Base-by-base conservation (phyloP, 2,888 invertebrate species). In the Philopedon plagiatum region DNA sequence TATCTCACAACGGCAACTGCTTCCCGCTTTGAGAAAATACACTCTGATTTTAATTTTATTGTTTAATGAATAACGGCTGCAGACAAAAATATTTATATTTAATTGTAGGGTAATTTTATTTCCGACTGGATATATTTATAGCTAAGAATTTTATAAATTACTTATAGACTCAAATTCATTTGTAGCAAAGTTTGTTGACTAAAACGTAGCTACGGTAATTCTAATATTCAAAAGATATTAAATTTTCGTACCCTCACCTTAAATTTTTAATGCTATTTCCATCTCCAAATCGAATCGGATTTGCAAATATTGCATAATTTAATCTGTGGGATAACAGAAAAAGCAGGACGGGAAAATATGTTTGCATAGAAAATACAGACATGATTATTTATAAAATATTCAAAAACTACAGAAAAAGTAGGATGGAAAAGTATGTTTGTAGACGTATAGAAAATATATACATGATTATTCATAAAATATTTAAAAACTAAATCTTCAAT, bases 281-380 rank as follows among this genome's bases (percentile, higher is more conserved):
- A 18, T 34, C 39, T 44, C 26, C 13, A 29, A 44, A 23, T 13
- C 41, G 61, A 61, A 61, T 44, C 29, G 61, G 26, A 61, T 61
- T 61, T 61, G 61, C 61, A 61, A 44, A 26, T 23, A 26, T 41
- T 61, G 44, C 61, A 61, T 61, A 41, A 41, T 61, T 61, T 26
- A 60, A 37, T 21, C 29, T 39, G 21, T 41, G 19, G 15, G 60
- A 41, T 39, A 26, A 13, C 21, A 51, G 4, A 5, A 13, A 15
- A 39, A 39, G 39, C 15, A 15, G 39, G 15, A 15, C 39, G 5
- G 7, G 15, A 5, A 39, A 39, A n/a, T 15, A 5, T 39, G 39
- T 39, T 13, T 39, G 1, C 15, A 39, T 39, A 39, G 3, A 15
- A 39, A 34, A 15, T 2, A 7, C 3, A 39, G 29, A 1, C 5